Evolutionary conservation across 2,797 vertebrate species (phyloP).

Genomic region (Hemitrygon akajei): DNA sequence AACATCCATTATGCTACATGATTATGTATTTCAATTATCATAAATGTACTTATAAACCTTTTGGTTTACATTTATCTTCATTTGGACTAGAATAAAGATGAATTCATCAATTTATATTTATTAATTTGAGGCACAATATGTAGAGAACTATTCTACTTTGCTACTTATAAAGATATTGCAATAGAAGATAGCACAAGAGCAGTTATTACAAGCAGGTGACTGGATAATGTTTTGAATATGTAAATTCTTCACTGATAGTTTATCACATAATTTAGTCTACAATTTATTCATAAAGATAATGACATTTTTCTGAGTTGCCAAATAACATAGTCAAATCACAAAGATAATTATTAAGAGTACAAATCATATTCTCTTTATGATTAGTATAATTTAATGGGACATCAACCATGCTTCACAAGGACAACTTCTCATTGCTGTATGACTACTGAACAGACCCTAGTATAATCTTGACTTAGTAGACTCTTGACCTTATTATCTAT

Average conservation of each 20-base stretch:
- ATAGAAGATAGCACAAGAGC: background rate
- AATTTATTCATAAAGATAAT: too few relatives aligned
- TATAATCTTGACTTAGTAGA: too few relatives aligned
- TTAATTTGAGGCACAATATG: background rate
- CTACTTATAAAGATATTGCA: background rate
- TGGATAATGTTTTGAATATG: background rate
- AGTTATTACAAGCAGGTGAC: background rate
- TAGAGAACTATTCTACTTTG: background rate
- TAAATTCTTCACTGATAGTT: background rate
- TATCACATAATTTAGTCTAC: background rate
- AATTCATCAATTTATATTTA: background rate
- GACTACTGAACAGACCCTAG: too few relatives aligned
- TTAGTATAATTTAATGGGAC: background rate
- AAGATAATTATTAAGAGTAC: background rate
- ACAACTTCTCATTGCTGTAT: too few relatives aligned
- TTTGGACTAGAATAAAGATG: background rate
- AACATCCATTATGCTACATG: background rate
- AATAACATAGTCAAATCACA: background rate
- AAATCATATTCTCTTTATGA: background rate
- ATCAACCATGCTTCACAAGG: background rate
- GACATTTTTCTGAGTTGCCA: background rate
- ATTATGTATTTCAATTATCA: background rate
- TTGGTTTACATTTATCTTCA: background rate
- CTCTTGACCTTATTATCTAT: too few relatives aligned
- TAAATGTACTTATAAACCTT: background rate